A percentile compares a stretch with the other conserved stretches of the same genome.
Evolutionary conservation across 2,797 vertebrate species (phyloP).

Genomic region (Poecilia picta): DNA sequence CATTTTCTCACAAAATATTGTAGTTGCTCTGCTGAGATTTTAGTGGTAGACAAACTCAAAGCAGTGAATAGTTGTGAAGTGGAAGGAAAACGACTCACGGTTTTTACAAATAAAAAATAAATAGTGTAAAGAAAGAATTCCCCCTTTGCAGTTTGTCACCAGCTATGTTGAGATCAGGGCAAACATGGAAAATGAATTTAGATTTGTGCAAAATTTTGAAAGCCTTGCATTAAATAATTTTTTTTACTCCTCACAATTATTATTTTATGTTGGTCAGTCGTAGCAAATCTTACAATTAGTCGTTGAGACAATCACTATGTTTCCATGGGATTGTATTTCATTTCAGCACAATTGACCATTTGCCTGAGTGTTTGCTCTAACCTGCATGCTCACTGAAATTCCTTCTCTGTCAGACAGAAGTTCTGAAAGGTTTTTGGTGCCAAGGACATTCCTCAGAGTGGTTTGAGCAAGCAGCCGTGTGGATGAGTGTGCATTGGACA

Average conservation of each 20-base stretch:
- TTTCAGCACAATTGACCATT: background rate
- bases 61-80: background rate
- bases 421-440: conserved; percentile 81
- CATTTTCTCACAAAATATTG: background rate
- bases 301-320: background rate
- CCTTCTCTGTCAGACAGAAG: conserved; percentile 81
- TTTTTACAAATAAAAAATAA: background rate
- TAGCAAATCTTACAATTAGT: background rate
- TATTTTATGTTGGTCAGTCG: background rate
- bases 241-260: background rate
- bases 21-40: background rate
- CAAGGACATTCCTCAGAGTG: conserved; percentile 82
- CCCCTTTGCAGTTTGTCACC: background rate
- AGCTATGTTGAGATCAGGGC: too few relatives aligned
- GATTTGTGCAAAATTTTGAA: background rate
- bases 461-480: conserved; percentile 81
- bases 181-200: background rate
- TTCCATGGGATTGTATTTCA: background rate
- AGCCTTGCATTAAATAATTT: background rate
- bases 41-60: background rate
- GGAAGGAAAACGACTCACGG: background rate
- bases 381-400: conserved; percentile 81
- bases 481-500: conserved; percentile 70
- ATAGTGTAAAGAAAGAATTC: background rate
- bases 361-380: conserved; percentile 26